Evolutionary conservation across 2,888 invertebrate genomes (phyloP).

Genomic region (Mythimna impura): DNA sequence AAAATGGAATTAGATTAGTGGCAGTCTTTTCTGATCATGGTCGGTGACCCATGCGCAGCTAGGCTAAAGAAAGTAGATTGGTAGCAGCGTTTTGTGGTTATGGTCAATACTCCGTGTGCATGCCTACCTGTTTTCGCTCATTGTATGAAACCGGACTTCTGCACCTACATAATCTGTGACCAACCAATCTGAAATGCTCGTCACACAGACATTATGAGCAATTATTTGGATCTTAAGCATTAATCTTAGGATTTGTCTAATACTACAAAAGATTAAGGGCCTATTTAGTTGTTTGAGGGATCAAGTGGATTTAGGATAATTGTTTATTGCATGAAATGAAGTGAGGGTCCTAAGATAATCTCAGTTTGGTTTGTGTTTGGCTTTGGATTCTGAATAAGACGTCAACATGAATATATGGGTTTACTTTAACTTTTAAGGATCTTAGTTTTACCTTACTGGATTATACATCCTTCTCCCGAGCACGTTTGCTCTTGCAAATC

Average conservation of each 20-base stretch:
- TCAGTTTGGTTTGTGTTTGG: background rate
- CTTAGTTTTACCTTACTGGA: background rate
- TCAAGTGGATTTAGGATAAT: slow-evolving; percentile 44
- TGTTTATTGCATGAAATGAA: slow-evolving; percentile 37
- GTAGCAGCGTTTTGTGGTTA: too few species aligned
- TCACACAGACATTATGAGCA: slow-evolving; percentile 50
- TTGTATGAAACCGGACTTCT: background rate
- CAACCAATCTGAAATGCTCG: slow-evolving; percentile 28
- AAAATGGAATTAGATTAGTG: too few species aligned
- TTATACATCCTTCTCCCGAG: too few species aligned
- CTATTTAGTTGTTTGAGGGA: slow-evolving; percentile 36
- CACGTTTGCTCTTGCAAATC: too few species aligned
- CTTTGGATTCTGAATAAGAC: background rate
- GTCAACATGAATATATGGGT: background rate
- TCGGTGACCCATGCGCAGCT: too few species aligned
- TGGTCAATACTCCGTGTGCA: background rate
- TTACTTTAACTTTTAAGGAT: background rate
- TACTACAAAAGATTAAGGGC: slow-evolving; percentile 43
- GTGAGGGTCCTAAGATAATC: slow-evolving; percentile 12
- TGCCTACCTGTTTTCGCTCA: background rate
- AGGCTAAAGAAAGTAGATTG: too few species aligned
- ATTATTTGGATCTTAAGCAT: slow-evolving; percentile 52
- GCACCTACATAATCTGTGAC: background rate
- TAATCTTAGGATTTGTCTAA: slow-evolving; percentile 53
- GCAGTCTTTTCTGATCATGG: too few species aligned